phyloP scores from a whole-genome alignment of 2,113 vertebrate genomes.

The Carassius gibelio region DNA sequence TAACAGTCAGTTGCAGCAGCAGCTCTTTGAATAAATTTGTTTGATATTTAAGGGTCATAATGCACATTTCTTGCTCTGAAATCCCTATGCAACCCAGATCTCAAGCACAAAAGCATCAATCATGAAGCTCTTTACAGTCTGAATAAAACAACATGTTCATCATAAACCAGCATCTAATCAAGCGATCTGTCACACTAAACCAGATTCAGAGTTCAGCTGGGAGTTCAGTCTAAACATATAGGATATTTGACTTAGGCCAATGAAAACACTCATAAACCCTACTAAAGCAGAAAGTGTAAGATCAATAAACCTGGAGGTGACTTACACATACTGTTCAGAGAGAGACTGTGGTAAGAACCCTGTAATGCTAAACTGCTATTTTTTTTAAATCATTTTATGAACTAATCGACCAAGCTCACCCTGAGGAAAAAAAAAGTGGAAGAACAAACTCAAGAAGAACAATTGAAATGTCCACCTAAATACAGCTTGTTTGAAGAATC shows the following conservation, averaged over 20 bases:
- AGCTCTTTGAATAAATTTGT: not conserved
- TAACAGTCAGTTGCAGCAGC: not conserved
- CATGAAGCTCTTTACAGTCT: not conserved
- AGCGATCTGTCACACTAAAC: not conserved
- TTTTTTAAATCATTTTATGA: not conserved
- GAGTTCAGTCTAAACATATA: not conserved
- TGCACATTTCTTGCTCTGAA: too few relatives aligned
- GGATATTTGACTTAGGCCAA: not conserved
- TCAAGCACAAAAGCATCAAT: not conserved
- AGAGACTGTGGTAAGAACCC: not conserved
- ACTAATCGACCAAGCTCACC: not conserved
- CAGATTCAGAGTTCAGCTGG: not conserved
- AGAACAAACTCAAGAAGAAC: too few relatives aligned
- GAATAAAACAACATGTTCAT: not conserved
- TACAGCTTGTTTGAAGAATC: constrained; percentile 11
- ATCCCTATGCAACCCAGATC: too few relatives aligned
- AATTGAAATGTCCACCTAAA: constrained; percentile 6
- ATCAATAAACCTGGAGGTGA: not conserved
- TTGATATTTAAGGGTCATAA: not conserved
- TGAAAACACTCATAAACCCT: not conserved
- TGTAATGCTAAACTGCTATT: not conserved
- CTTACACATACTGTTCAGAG: not conserved
- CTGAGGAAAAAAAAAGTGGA: not conserved
- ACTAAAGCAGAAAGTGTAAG: not conserved
- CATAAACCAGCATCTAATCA: not conserved